These are phyloP conservation scores for Drosophila rhopaloa DNA, from an alignment of 1,140 invertebrate genomes.

Conservation along the genomic window DNA sequence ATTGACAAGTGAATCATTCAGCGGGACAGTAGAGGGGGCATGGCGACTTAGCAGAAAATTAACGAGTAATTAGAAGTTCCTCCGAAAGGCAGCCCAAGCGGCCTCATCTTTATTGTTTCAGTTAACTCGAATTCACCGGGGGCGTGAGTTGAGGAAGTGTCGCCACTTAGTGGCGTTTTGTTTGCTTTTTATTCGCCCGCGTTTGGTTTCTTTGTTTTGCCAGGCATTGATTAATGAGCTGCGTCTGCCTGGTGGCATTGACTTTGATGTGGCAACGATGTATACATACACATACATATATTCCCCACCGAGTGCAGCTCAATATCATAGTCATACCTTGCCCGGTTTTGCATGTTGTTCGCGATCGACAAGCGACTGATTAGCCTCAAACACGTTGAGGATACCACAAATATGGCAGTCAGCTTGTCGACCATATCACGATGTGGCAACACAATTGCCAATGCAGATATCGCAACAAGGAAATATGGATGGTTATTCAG, in stretches of 20 bases:
- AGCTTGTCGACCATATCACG: constrained; percentile 14
- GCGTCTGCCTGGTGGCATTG: constrained; percentile 50
- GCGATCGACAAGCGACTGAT: constrained; percentile 56
- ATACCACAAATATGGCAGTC: constrained; percentile 12
- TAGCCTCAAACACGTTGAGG: constrained; percentile 33
- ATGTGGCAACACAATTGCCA: constrained; percentile 23
- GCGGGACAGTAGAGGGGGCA: background rate
- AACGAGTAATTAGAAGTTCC: constrained; percentile 80
- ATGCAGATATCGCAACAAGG: constrained; percentile 4
- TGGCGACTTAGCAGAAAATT: constrained; percentile 67
- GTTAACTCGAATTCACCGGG: constrained; percentile 25
- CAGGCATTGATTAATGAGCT: constrained; percentile 70
- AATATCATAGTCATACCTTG: background rate
- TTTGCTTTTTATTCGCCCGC: constrained; percentile 43
- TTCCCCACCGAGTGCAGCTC: constrained; percentile 5
- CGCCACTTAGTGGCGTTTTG: constrained; percentile 63
- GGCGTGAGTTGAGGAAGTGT: constrained; percentile 62
- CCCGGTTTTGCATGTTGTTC: constrained; percentile 29
- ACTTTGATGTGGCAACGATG: constrained; percentile 59
- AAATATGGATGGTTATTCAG: background rate
- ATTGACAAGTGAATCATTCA: constrained; percentile 77
- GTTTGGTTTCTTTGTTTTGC: constrained; percentile 51
- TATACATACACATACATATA: background rate
- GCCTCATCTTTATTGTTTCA: constrained; percentile 65
- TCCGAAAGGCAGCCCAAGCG: constrained; percentile 35